Percentiles rank a stretch among this genome's conserved stretches.
Evolutionary conservation across 2,113 vertebrate genomes (phyloP).

Genomic region (Hippocampus barbouri): DNA sequence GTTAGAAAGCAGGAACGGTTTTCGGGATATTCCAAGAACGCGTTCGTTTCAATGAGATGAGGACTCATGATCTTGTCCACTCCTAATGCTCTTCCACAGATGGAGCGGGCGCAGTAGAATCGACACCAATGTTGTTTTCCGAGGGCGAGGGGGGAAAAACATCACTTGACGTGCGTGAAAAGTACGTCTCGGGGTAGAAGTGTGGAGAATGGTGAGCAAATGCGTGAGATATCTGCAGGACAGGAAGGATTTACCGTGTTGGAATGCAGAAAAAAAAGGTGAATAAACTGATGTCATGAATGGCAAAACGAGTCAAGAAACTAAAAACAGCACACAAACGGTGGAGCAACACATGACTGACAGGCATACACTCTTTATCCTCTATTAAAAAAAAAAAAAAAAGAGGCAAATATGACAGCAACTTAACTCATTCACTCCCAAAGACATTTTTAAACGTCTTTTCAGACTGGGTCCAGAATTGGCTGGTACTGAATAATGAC

Average conservation of each 20-base stretch:
- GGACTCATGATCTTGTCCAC: constrained; percentile 24
- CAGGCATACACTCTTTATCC: too few species aligned
- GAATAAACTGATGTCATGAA: background rate
- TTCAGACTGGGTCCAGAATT: too few species aligned
- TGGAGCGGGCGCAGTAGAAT: constrained; percentile 1
- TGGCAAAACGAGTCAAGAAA: background rate
- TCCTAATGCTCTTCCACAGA: constrained; percentile 37
- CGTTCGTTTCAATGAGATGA: constrained; percentile 26
- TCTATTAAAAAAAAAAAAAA: too few species aligned
- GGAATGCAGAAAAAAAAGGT: background rate
- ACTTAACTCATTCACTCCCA: too few species aligned
- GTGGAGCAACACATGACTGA: too few species aligned
- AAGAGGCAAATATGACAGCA: too few species aligned
- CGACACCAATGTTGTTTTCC: constrained; percentile 5
- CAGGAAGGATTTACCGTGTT: constrained; percentile 54
- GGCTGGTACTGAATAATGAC: too few species aligned
- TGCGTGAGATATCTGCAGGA: constrained; percentile 45
- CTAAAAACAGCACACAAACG: too few species aligned
- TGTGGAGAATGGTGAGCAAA: constrained; percentile 43
- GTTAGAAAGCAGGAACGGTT: constrained; percentile 17
- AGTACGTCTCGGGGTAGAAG: constrained; percentile 36
- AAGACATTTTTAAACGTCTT: too few species aligned
- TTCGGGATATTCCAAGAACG: constrained; percentile 20
- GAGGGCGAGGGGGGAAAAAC: too few species aligned
- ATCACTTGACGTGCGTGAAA: constrained; percentile 14